Conservation (phyloP, 92 coral and sea anemone genomes). For the Zoanthus solanderi region DNA sequence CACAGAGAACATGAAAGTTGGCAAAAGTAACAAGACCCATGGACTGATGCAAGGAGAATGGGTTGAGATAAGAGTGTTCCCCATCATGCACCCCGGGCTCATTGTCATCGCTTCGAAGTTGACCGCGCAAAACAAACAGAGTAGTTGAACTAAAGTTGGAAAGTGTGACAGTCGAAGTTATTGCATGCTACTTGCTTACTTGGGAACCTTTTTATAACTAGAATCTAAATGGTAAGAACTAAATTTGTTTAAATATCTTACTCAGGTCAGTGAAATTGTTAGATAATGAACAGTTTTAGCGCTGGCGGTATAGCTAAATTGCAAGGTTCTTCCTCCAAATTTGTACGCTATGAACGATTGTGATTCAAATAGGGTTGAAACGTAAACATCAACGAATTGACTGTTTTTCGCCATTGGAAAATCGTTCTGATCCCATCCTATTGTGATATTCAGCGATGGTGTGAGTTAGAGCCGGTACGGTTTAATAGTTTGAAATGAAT, state of each 20-base stretch:
- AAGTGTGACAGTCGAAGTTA: not conserved
- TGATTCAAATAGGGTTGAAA: not conserved
- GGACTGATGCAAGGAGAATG: too few relatives aligned
- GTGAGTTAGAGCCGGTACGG: not conserved
- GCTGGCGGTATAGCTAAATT: not conserved
- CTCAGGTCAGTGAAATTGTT: not conserved
- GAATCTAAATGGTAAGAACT: conserved; percentile 33
- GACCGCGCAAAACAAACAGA: not conserved
- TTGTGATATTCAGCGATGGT: conserved; percentile 10
- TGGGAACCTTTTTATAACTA: not conserved
- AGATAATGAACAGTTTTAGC: not conserved
- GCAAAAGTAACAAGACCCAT: too few relatives aligned
- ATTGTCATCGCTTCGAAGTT: too few relatives aligned
- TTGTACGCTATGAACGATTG: conserved; percentile 5
- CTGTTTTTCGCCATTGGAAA: not conserved
- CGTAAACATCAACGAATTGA: conserved; percentile 39
- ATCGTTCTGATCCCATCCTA: not conserved
- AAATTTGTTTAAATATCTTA: not conserved
- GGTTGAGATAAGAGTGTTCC: not conserved
- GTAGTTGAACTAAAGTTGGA: not conserved
- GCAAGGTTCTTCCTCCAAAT: not conserved
- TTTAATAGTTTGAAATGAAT: not conserved
- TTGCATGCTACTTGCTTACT: not conserved
- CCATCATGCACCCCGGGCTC: not conserved
- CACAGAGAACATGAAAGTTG: too few relatives aligned